A percentile compares a stretch with the other conserved stretches of the same genome.
Evolutionary conservation across 1,140 invertebrate genomes (phyloP).

Genomic region (Drosophila funebris): DNA sequence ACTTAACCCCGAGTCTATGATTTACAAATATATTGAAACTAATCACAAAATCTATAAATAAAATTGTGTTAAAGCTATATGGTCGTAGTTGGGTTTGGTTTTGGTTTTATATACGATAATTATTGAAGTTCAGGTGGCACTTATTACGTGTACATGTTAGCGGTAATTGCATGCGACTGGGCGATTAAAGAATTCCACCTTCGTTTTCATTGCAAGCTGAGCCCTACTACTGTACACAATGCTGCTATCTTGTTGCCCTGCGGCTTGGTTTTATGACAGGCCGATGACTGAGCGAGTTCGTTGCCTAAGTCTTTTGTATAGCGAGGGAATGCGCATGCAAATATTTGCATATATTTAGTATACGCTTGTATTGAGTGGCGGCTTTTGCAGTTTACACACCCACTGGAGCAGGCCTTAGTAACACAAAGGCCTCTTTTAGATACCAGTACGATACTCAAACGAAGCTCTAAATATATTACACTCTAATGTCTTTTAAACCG

Average conservation of each 20-base stretch:
- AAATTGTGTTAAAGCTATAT: neutral
- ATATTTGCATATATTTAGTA: slow-evolving; percentile 70
- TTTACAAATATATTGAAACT: neutral
- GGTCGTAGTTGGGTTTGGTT: neutral
- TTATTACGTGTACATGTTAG: slow-evolving; percentile 31
- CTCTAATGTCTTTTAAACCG: slow-evolving; percentile 80
- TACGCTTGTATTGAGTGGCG: slow-evolving; percentile 6
- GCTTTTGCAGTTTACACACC: slow-evolving; percentile 52
- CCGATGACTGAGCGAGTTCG: slow-evolving; percentile 64
- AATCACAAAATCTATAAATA: slow-evolving; percentile 4
- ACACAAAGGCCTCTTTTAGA: slow-evolving; percentile 46
- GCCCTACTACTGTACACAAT: neutral
- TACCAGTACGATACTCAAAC: neutral
- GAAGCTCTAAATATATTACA: slow-evolving; percentile 73
- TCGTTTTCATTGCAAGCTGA: slow-evolving; percentile 2
- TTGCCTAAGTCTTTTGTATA: slow-evolving; percentile 76
- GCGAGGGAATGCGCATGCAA: slow-evolving; percentile 64
- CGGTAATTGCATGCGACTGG: slow-evolving; percentile 48
- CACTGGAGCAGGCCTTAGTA: slow-evolving; percentile 56
- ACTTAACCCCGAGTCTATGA: neutral
- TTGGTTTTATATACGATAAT: neutral
- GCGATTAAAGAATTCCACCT: slow-evolving; percentile 57
- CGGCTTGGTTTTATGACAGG: slow-evolving; percentile 58
- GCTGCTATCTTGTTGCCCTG: neutral
- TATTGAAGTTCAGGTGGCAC: slow-evolving; percentile 7